These are phyloP conservation scores for Morpho deidamia DNA, from an alignment of 2,888 invertebrate species.

Conservation along the genomic window DNA sequence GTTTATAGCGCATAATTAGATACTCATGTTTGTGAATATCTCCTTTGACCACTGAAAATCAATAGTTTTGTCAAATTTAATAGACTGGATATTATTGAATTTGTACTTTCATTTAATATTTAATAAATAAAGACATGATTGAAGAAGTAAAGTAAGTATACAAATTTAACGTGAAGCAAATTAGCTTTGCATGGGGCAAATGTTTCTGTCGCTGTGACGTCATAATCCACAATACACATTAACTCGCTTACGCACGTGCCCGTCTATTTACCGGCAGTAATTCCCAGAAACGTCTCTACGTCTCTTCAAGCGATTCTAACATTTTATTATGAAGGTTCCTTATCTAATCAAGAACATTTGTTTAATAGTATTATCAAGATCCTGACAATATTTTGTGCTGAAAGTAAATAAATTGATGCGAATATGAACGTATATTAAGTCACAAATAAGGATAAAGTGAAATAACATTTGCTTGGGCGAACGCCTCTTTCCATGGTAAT, in stretches of 20 bases:
- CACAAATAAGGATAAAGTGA: background rate
- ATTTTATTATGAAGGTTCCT: conserved; percentile 21
- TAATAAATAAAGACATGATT: no score
- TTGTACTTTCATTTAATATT: no score
- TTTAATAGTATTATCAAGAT: background rate
- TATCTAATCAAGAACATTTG: conserved; percentile 14
- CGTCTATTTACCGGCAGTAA: conserved; percentile 42
- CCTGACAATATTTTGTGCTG: background rate
- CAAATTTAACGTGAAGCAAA: background rate
- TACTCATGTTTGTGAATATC: no score
- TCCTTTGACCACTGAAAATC: no score
- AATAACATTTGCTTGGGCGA: background rate
- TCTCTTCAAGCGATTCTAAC: conserved; percentile 30
- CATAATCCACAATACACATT: conserved; percentile 30
- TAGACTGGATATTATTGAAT: no score
- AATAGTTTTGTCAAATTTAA: no score
- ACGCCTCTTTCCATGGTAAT: no score
- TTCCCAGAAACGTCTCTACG: conserved; percentile 46
- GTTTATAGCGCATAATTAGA: no score
- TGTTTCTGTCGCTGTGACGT: conserved; percentile 25
- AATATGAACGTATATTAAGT: background rate
- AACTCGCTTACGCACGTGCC: conserved; percentile 43
- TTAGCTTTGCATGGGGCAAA: conserved; percentile 10
- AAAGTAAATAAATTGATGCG: background rate
- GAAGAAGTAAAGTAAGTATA: no score